These are phyloP conservation scores for Brenthis hecate DNA, from an alignment of 2,888 invertebrate genomes.

Conservation along the genomic window DNA sequence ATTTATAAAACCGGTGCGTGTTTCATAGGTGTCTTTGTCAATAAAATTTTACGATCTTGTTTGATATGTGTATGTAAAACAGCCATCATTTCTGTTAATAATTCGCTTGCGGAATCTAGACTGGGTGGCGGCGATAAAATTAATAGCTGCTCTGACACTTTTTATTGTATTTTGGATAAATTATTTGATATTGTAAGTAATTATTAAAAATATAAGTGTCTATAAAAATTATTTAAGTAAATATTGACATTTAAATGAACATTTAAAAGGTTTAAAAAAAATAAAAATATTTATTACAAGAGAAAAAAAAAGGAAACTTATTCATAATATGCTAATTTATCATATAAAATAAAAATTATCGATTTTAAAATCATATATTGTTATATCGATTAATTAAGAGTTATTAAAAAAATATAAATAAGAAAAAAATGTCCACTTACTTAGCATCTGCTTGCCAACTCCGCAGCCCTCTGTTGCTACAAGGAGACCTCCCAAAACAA, in stretches of 20 bases:
- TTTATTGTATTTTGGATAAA: constrained; percentile 33
- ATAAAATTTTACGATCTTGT: constrained; percentile 77
- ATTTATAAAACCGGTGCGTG: constrained; percentile 68
- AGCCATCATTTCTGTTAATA: constrained; percentile 53
- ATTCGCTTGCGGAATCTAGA: constrained; percentile 67
- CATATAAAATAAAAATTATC: too few species aligned
- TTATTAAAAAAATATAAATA: constrained; percentile 22
- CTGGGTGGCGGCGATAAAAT: constrained; percentile 71
- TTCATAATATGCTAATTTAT: too few species aligned
- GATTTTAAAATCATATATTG: background rate
- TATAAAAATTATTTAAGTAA: background rate
- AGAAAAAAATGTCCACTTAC: constrained; percentile 58
- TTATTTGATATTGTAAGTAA: background rate
- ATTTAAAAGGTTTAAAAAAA: too few species aligned
- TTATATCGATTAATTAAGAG: background rate
- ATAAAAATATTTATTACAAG: too few species aligned
- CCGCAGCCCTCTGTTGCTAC: constrained; percentile 75
- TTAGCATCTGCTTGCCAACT: constrained; percentile 72
- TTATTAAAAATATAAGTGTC: background rate
- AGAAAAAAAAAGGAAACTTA: too few species aligned
- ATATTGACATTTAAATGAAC: too few species aligned
- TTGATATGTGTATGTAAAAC: constrained; percentile 70
- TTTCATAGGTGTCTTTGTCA: constrained; percentile 68
- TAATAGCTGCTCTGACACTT: constrained; percentile 50
- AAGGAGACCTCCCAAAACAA: constrained; percentile 75